Base-by-base conservation (phyloP, 2,797 vertebrate genomes). In the Gephyroberyx darwinii region DNA sequence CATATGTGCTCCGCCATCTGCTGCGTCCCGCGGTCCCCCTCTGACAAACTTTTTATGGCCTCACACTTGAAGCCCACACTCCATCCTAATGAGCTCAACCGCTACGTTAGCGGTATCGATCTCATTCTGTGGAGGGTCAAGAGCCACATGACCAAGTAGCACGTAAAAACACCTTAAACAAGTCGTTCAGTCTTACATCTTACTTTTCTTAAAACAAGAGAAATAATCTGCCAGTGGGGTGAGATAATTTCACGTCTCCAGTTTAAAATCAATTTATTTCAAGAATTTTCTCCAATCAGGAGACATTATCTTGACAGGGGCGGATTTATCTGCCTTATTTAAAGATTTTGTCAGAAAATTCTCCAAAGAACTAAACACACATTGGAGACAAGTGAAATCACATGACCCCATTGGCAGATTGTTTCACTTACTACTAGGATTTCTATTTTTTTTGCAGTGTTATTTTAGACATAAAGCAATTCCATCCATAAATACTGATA, bases 1-100 rank as follows among this genome's bases (percentile, higher is more conserved):
- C 88, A 89, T 88, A 88, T 91, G 89, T 75, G 78, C 85, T 69
- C 74, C 69, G 76, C 87, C 89, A 92, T 92, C 91, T 92, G 90
- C 71, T 77, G 35, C 45, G 57, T 86, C 76, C 80, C 86, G 55
- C 39, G 30, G 74, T 74, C 73, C 71, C 26, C 54, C 59, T 54
- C 74, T 67, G 75, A 89, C 85, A 84, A 88, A 86, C 84, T 70
- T 82, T 86, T 84, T 75, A 84, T 85, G 68, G 71, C 76, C 80
- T 83, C 81, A 68, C 76, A 76, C 80, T 79, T 57, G 51, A 75
- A 77, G 82, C 41, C 26, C 58, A 62, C 55, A 39, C 74, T 65
- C 71, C 31, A 26, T 71, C 66, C 57, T 77, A 85, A 81, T 76
- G 71, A 87, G 69, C 84, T 66, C 83, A 81, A 62, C n/a, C 48